Evolutionary conservation across 1,140 invertebrate species (phyloP), one percentile per base, ranked within the genome.

Genomic region (Caenorhabditis latens): DNA sequence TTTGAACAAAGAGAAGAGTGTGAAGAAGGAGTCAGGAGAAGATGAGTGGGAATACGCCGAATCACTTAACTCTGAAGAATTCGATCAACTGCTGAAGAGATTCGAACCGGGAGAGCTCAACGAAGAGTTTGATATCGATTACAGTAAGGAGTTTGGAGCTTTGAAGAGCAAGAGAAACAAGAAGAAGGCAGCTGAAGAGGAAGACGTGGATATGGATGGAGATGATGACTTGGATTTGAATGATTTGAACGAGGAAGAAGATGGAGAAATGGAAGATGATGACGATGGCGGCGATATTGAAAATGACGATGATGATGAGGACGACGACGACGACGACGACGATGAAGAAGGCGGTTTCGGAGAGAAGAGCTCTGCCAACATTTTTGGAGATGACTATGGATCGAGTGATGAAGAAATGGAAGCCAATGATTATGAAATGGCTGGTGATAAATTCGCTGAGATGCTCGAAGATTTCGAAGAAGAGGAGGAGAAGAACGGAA

Each of bases 1-100:
- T 90, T 55, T 90, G 55, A 86, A 46, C 11, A 88, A 90, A 55
- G 90, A 75, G 40, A 90, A 89, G 50, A 93, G 94, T 2, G 91
- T 92, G 43, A 93, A 94, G 50, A 94, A 95, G 89, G 95, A 95
- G 90, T 43, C 32, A 50, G 71, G 21, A 42, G 96, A 97, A 92
- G 93, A 94, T 50, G 95, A 96, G 57, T 96, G 96, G 83, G 87
- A 88, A 21, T 55, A 79, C 40, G 57, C 42, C 2, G 84, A 61
- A 46, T 85, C 83, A 90, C 95, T 97, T 4, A 95, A 95, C 88
- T 97, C 96, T 91, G 95, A 96, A 83, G 96, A 97, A 92, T 98
- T 98, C 93, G 95, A 94, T 86, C 87, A 90, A 7, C 92, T 92
- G 71, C 86, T 94, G 19, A 92, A 87, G 9, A 24, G 86, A 83